phyloP scores from a whole-genome alignment of 1,140 invertebrate genomes.

The Anadara kagoshimensis region DNA sequence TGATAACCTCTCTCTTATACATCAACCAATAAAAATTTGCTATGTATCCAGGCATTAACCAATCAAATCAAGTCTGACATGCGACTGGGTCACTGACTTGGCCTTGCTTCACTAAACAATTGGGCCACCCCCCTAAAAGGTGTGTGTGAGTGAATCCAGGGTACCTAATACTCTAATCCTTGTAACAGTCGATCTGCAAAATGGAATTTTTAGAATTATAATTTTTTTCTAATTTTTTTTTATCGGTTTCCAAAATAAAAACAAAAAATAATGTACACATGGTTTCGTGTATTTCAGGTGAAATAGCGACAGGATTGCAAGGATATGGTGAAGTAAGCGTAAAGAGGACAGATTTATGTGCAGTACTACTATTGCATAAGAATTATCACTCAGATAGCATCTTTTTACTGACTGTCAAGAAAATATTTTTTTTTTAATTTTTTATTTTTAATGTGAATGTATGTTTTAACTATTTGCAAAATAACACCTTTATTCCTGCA shows the following conservation, averaged over 20 bases:
- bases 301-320: slow-evolving; percentile 19
- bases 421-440: too few species aligned
- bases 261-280: slow-evolving; percentile 10
- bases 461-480: too few species aligned
- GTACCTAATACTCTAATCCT: background rate
- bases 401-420: too few species aligned
- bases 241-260: background rate
- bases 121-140: background rate
- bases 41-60: slow-evolving; percentile 23
- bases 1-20: slow-evolving; percentile 14
- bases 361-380: too few species aligned
- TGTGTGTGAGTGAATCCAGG: background rate
- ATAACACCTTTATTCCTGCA: too few species aligned
- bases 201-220: slow-evolving; percentile 4
- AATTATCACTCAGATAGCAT: too few species aligned
- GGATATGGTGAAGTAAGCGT: too few species aligned
- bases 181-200: slow-evolving; percentile 43
- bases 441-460: too few species aligned
- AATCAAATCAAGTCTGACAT: slow-evolving; percentile 34
- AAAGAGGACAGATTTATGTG: too few species aligned
- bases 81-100: slow-evolving; percentile 43
- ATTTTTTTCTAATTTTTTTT: background rate
- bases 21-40: slow-evolving; percentile 22
- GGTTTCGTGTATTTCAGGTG: slow-evolving; percentile 11
- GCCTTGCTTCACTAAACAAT: slow-evolving; percentile 14